phyloP scores from a whole-genome alignment of 2,797 vertebrate genomes.

The Sebastes oblongus region DNA sequence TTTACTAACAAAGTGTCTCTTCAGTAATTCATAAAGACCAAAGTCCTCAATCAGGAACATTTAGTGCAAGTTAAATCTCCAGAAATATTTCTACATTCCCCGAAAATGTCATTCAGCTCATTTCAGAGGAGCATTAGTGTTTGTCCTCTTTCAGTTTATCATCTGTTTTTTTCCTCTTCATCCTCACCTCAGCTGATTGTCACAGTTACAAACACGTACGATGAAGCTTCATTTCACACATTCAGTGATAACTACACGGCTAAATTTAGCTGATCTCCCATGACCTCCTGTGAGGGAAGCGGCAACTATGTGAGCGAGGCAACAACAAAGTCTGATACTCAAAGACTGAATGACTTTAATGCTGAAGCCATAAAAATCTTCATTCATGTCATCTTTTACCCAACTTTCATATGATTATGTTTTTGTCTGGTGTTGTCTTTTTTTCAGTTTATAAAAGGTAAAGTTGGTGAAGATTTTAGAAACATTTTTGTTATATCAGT shows the following conservation, averaged over 20 bases:
- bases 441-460: too few relatives aligned
- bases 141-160: neutral
- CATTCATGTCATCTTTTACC: neutral
- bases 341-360: neutral
- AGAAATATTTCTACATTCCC: neutral
- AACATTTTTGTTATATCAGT: too few relatives aligned
- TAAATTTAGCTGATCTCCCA: constrained; percentile 35
- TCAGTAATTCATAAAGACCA: neutral
- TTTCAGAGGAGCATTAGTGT: neutral
- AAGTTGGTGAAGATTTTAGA: too few relatives aligned
- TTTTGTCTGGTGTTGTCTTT: neutral
- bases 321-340: neutral
- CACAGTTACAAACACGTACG: neutral
- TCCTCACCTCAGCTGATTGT: constrained; percentile 1
- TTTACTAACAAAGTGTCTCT: neutral
- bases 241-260: constrained; percentile 20
- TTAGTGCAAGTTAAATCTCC: neutral
- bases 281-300: constrained; percentile 1
- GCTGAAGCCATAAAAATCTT: neutral
- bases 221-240: constrained; percentile 22
- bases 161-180: neutral
- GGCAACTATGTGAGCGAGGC: neutral
- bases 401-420: neutral
- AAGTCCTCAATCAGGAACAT: neutral
- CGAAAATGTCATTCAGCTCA: neutral